Evolutionary conservation across 2,888 invertebrate genomes (phyloP), one percentile per base, ranked within the genome.

Genomic region (Dendrolimus pini): DNA sequence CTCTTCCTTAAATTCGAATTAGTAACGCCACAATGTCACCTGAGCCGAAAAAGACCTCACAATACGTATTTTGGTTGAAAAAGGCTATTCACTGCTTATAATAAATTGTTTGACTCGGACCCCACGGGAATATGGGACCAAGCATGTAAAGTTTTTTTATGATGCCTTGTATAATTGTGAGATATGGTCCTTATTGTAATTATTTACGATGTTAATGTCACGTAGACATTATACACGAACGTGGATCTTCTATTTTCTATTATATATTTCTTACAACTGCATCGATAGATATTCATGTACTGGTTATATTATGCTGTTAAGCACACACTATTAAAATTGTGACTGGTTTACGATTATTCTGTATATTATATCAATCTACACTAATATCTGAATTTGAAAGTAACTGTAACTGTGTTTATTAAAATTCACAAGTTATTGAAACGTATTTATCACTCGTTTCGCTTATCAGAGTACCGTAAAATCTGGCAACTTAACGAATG

Each of bases 11-110:
- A 47, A 47, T 47, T 47, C 65, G 63, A 88, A 89, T 89, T 90
- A 87, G 89, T 89, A 77, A 86, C 87, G 89, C 83, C 67, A 70
- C 70, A 69, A 68, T 81, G 86, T 84, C 89, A 87, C 87, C 86
- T 86, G 88, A 86, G 85, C 80, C 81, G 80, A 82, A 82, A 82
- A 70, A 74, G 86, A 86, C 85, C 85, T 81, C 83, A 85, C 82
- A 82, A 76, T 74, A 72, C 72, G 72, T 89, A 85, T 89, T 88
- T 88, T 86, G 87, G 83, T 81, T 71, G 72, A 72, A 71, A 69
- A 79, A 74, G 74, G 74, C 74, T 77, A 81, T 87, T 89, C 82
- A 83, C 78, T 77, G 74, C 73, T 75, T 73, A 82, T 78, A 82
- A 82, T 85, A 83, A 85, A 82, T 83, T 82, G 78, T 77, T 74